Evolutionary conservation across 2,113 vertebrate species (phyloP), one percentile per base, ranked within the genome.

Genomic region (Plotosus lineatus): DNA sequence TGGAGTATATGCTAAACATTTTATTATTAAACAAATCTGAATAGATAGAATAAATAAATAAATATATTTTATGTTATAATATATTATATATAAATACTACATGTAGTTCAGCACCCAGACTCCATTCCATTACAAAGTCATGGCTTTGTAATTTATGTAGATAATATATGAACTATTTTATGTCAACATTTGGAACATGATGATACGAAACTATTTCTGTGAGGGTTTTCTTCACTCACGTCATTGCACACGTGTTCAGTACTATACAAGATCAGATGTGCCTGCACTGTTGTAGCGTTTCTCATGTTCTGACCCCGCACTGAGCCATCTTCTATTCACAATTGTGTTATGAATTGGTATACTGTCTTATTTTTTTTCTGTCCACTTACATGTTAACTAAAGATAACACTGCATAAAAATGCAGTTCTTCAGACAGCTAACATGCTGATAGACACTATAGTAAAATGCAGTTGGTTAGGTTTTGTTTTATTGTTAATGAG

Each of bases 211-310:
- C 2, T 10, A 48, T 51, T 38, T 53, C 23, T 55, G 21, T 19
- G 46, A 38, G 28, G 14, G 6, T 21, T 28, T 56, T n/a, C 19
- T 40, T 28, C 36, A 28, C 28, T n/a, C 28, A 28, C 58, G 21
- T 33, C 40, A 31, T 17, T 17, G 69, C 42, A 69, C 36, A 63
- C 55, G 44, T 55, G 44, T 42, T 40, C 8, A 65, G 33, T 65
- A 68, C 51, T 71, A 26, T 63, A 31, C 23, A 26, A 69, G 28
- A 85, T 50, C 40, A 75, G 60, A 82, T 81, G 79, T 82, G 26
- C 6, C 73, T 60, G 65, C n/a, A 65, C 31, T 33, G 40, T 55
- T 21, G 69, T 44, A 19, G 61, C 36, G n/a, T 9, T 58, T 33
- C 50, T 65, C 53, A 56, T 61, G 33, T 9, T 10, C 33, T 65